Evolutionary conservation across 2,888 invertebrate genomes (phyloP), one percentile per base, ranked within the genome.

Genomic region (Meghimatium bilineatum): DNA sequence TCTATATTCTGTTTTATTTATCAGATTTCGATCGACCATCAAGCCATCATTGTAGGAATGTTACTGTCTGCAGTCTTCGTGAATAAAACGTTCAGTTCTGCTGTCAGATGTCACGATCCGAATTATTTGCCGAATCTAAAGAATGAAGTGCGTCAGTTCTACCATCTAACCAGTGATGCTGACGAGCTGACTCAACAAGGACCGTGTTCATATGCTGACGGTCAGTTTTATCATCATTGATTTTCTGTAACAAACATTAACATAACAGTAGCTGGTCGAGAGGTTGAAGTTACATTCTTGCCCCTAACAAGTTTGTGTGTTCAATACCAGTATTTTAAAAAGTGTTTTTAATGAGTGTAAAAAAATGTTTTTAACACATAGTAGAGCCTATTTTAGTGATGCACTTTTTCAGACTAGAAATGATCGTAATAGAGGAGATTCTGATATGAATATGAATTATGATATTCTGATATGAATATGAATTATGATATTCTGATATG

Each of bases 151-250:
- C 77, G 38, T 0, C 38, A 23, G 8, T 77, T 77, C 32, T 77
- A 77, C 38, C 29, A 36, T 1, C 17, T 63, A 20, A 32, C 20
- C 20, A 49, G 1, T 36, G 36, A 26, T 14, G 2, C 29, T 32
- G n/a, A n/a, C 17, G 63, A 26, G 12, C 44, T 77, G 20, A 14
- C n/a, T 20, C 63, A 26, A n/a, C 77, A 38, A 26, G 63, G 36
- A 29, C 77, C 77, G 6, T 77, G 77, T 49, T 38, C 77, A 49
- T 29, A 34, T 76, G 3, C 29, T 32, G 60, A 76, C 26, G 76
- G 76, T 76, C 14, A 76, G 76, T 63, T 34, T 60, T 6, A 20
- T 56, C 20, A 56, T 56, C 20, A 23, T 17, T 20, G 20, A 14
- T 6, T 56, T 56, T 56, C 44, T 8, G 5, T 8, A 12, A 44